Conservation (phyloP, 2,797 vertebrate genomes). For the Argentina silus region DNA sequence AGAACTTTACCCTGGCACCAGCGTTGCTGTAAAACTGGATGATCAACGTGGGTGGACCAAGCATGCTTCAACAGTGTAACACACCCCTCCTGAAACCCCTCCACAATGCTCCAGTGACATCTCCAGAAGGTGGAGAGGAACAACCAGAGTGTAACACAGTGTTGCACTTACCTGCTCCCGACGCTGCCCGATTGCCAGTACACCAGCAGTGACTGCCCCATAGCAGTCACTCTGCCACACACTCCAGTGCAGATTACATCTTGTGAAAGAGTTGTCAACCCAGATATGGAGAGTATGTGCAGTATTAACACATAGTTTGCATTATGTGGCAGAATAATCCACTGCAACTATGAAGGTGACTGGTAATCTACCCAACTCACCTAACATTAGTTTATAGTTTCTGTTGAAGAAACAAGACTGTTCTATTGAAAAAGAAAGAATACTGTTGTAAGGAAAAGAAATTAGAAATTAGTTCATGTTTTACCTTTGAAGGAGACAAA, state of each 20-base stretch:
- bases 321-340: slow-evolving; percentile 16
- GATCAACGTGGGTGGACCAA: slow-evolving; percentile 8
- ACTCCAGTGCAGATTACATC: neutral
- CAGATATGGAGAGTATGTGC: neutral
- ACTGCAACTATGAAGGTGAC: slow-evolving; percentile 11
- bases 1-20: slow-evolving; percentile 5
- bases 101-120: neutral
- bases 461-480: neutral
- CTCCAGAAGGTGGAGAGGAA: neutral
- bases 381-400: neutral
- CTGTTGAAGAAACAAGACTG: neutral
- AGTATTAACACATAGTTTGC: neutral
- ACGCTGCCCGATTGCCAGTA: neutral
- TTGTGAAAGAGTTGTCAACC: slow-evolving; percentile 1
- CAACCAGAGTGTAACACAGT: neutral
- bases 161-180: neutral
- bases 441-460: too few species aligned
- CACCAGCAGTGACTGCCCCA: too few species aligned
- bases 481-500: too few species aligned
- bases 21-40: slow-evolving; percentile 27
- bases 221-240: neutral
- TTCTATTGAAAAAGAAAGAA: neutral
- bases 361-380: slow-evolving; percentile 1
- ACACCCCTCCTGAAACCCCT: neutral
- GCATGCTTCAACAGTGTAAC: slow-evolving; percentile 10